Conservation (phyloP, 2,113 vertebrate species). For the Blennius ocellaris region DNA sequence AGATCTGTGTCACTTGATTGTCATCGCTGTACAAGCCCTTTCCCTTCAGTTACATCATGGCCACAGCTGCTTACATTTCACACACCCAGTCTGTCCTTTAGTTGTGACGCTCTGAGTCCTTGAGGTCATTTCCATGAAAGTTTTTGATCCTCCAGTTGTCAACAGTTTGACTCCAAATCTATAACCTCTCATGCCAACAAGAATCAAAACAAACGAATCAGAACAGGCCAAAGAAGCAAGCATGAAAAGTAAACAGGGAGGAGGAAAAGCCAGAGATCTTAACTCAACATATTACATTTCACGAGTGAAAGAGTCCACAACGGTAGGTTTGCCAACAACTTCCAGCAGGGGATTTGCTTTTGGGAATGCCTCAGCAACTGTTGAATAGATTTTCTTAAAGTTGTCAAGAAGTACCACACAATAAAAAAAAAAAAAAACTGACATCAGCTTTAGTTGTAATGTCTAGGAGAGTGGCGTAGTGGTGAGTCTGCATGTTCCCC, state of each 20-base stretch:
- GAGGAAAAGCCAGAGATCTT: neutral
- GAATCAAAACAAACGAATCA: neutral
- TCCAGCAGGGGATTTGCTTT: neutral
- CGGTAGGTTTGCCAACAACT: neutral
- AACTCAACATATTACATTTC: neutral
- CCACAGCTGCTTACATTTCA: slow-evolving; percentile 23
- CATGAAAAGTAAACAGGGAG: neutral
- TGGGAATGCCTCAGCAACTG: neutral
- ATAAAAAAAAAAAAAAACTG: too few species aligned
- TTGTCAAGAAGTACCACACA: neutral
- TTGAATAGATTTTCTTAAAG: neutral
- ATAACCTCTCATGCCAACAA: neutral
- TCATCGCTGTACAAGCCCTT: neutral
- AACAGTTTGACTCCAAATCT: slow-evolving; percentile 13
- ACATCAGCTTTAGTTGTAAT: too few species aligned
- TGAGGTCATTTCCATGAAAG: slow-evolving; percentile 19
- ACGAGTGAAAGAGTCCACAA: neutral
- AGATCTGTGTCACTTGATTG: neutral
- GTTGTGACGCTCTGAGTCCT: neutral
- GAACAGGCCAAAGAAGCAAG: neutral
- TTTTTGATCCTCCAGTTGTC: slow-evolving; percentile 27
- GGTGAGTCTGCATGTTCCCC: too few species aligned
- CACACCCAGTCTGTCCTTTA: slow-evolving; percentile 1
- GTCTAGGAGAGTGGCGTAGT: too few species aligned
- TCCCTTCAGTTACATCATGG: slow-evolving; percentile 16